Base-by-base conservation (phyloP, 2,797 vertebrate species). In the Carduelis carduelis region DNA sequence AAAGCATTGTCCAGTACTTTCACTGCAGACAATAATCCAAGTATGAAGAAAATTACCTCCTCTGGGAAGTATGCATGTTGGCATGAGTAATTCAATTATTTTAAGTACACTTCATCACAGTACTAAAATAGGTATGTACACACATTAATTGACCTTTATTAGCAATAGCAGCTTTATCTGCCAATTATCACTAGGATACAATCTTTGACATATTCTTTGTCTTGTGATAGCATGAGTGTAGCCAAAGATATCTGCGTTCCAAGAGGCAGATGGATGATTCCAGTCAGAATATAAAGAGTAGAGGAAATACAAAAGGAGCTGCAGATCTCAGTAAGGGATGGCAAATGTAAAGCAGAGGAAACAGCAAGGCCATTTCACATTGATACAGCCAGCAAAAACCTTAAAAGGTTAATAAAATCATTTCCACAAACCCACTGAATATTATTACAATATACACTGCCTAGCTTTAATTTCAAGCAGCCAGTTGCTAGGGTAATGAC, bases 221-320 rank as follows among this genome's bases (percentile, higher is more conserved):
- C 15, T n/a, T 70, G 26, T 21, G 18, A 28, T 10, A 53, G 63
- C 0, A 0, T 13, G 7, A 69, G 5, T 10, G 12, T n/a, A 82
- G 55, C 19, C 47, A 66, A 64, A 61, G 43, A 50, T 3, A 26
- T 2, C 39, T 53, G 14, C 21, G 18, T 20, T 74, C 27, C 28
- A 60, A 37, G n/a, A 50, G 23, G 37, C 3, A 12, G 28, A 61
- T 27, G 10, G 47, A 49, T 43, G 28, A 34, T 46, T 88, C n/a
- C 47, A 22, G 11, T 30, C 55, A 53, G 47, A 72, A 76, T 14
- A 72, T 4, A 78, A 75, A 14, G 2, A 61, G 34, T 0, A 60
- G 8, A 53, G 22, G 10, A 88, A 89, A 78, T 6, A 30, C 16
- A 78, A 79, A 65, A 41, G 60, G 9, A 93, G 27, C 22, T 50